phyloP scores from a whole-genome alignment of 2,888 invertebrate species.

The Philereme transversata region DNA sequence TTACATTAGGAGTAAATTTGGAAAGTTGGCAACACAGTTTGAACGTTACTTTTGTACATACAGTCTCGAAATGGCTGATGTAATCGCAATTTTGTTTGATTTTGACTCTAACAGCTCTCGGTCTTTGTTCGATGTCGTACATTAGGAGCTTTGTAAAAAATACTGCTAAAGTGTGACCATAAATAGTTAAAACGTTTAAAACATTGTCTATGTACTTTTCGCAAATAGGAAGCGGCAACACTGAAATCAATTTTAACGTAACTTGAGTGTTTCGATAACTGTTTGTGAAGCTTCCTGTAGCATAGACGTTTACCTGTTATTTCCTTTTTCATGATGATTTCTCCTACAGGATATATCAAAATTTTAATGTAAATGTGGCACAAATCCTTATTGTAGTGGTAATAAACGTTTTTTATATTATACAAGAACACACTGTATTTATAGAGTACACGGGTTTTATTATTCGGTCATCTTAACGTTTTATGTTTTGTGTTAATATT shows the following conservation, averaged over 20 bases:
- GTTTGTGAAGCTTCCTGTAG: conserved; percentile 30
- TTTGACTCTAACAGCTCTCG: conserved; percentile 45
- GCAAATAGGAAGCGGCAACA: conserved; percentile 22
- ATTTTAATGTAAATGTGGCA: conserved; percentile 49
- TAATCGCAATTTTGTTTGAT: conserved; percentile 55
- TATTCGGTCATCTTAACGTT: conserved; percentile 52
- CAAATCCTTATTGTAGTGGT: conserved; percentile 50
- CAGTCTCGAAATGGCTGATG: conserved; percentile 55
- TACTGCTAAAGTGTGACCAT: conserved; percentile 36
- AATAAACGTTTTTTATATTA: conserved; percentile 37
- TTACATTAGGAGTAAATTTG: conserved; percentile 49
- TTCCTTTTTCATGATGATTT: conserved; percentile 22
- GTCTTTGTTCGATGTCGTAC: conserved; percentile 52
- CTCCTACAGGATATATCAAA: conserved; percentile 33
- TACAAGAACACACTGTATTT: conserved; percentile 42
- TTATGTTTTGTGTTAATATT: conserved; percentile 65
- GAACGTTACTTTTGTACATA: conserved; percentile 64
- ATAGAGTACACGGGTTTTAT: conserved; percentile 53
- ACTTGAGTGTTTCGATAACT: conserved; percentile 12
- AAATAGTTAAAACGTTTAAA: conserved; percentile 25
- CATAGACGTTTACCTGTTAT: conserved; percentile 32
- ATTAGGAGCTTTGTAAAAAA: conserved; percentile 44
- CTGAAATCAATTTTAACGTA: conserved; percentile 6
- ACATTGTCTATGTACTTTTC: conserved; percentile 25
- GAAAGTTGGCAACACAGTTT: conserved; percentile 54